Evolutionary conservation across 2,888 invertebrate genomes (phyloP).

Genomic region (Teinopalpus imperialis): DNA sequence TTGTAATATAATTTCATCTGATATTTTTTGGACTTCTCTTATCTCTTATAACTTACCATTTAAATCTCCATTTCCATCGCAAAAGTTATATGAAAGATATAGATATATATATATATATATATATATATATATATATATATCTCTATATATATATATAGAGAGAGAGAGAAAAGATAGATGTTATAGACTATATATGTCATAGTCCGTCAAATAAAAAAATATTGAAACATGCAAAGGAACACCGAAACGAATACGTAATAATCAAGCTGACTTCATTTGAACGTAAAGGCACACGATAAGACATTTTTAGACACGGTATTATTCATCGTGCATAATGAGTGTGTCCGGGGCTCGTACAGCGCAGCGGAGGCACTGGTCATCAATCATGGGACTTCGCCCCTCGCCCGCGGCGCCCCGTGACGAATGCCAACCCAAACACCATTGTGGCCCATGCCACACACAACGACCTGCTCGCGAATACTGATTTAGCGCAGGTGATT

Average conservation of each 20-base stretch:
- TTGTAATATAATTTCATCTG: too few species aligned
- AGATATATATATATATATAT: too few species aligned
- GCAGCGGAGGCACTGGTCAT: slow-evolving; percentile 47
- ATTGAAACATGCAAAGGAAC: background rate
- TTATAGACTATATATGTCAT: too few species aligned
- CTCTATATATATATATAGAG: too few species aligned
- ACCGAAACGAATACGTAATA: background rate
- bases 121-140: too few species aligned
- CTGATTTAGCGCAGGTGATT: slow-evolving; percentile 36
- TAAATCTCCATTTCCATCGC: too few species aligned
- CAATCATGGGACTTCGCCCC: slow-evolving; percentile 55
- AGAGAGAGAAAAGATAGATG: too few species aligned
- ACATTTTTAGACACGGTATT: slow-evolving; percentile 25
- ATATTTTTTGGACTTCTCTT: too few species aligned
- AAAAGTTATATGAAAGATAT: too few species aligned
- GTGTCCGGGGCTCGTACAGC: slow-evolving; percentile 15
- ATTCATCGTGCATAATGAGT: slow-evolving; percentile 28
- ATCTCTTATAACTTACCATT: too few species aligned
- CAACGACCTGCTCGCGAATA: slow-evolving; percentile 44
- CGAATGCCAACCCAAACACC: slow-evolving; percentile 78
- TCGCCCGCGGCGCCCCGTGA: slow-evolving; percentile 66
- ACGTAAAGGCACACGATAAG: slow-evolving; percentile 13
- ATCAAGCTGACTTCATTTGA: slow-evolving; percentile 1
- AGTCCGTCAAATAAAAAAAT: too few species aligned
- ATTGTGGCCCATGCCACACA: slow-evolving; percentile 73